Base-by-base conservation (phyloP, 2,888 invertebrate genomes). In the Globia sparganii region DNA sequence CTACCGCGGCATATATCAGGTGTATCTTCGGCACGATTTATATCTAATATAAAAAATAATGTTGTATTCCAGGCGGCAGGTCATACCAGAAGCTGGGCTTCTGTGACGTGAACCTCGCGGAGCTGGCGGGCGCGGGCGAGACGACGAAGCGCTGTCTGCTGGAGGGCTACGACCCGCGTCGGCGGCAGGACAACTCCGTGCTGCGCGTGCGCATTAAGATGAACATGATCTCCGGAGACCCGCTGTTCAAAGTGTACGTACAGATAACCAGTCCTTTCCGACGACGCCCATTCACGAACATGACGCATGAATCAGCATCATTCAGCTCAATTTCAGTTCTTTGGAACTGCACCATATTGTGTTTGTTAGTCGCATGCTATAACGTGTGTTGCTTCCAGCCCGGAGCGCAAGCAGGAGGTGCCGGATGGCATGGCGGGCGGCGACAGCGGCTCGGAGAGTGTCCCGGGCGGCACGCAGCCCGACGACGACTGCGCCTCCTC, bases 121-220 rank as follows among this genome's bases (percentile, higher is more conserved):
- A 99, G 97, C 98, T 98, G 96, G 99, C 99, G 75, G 99, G 99
- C 84, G 98, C 99, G 61, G 99, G 99, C 61, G 97, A 98, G 91
- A 98, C 98, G 78, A 97, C 98, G 89, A 97, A 99, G 86, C 98
- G 99, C 90, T 99, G 98, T 94, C 97, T 99, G 85, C 97, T 99
- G 83, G 99, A 99, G 96, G 99, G 99, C 31, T 99, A 99, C 96
- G 99, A 99, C 96, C 97, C 98, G 84, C 97, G 98, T 86, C 98
- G 98, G 92, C 97, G 99, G 74, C 99, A 99, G 95, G 99, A 99
- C 96, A 99, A 99, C 97, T 99, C 99, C 86, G 99, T 99, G 97
- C 97, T 99, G 88, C 97, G 98, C 91, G 98, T 99, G 90, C 97
- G 98, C 88, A 98, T 99, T 90, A 98, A 98, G 93, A 99, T 99